Percentiles rank a stretch among this genome's conserved stretches.
Evolutionary conservation across 1,140 invertebrate genomes (phyloP).

Genomic region (Marisa cornuarietis): DNA sequence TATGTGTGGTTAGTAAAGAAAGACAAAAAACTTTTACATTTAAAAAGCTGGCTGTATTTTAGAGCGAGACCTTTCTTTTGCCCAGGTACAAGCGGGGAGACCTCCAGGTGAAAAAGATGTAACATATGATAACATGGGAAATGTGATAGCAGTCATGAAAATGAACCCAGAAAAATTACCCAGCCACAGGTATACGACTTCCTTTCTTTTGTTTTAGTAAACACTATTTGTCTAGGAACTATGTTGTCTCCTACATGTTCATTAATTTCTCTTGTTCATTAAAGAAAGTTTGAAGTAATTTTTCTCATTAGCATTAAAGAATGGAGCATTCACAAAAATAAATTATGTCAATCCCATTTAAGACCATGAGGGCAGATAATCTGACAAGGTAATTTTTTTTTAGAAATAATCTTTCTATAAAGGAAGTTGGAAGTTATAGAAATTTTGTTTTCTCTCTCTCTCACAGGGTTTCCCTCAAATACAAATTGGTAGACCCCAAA

Average conservation of each 20-base stretch:
- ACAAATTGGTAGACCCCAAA: slow-evolving; percentile 57
- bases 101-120: slow-evolving; percentile 64
- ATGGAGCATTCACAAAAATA: too few species aligned
- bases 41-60: neutral
- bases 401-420: neutral
- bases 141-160: slow-evolving; percentile 59
- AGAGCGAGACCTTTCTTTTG: slow-evolving; percentile 3
- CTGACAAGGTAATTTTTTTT: neutral
- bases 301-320: too few species aligned
- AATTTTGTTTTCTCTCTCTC: slow-evolving; percentile 11
- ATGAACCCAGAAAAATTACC: slow-evolving; percentile 61
- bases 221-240: too few species aligned
- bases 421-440: neutral
- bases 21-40: too few species aligned
- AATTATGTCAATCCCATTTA: too few species aligned
- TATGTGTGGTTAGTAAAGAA: neutral
- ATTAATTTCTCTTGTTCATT: too few species aligned
- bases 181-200: slow-evolving; percentile 50
- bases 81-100: slow-evolving; percentile 58
- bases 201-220: neutral
- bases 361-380: neutral
- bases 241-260: too few species aligned
- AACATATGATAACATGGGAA: slow-evolving; percentile 61
- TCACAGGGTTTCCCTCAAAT: slow-evolving; percentile 59
- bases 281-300: too few species aligned